Percentiles rank a stretch among this genome's conserved stretches.
Evolutionary conservation across 2,797 vertebrate species (phyloP).

Genomic region (Phataginus tetradactyla): DNA sequence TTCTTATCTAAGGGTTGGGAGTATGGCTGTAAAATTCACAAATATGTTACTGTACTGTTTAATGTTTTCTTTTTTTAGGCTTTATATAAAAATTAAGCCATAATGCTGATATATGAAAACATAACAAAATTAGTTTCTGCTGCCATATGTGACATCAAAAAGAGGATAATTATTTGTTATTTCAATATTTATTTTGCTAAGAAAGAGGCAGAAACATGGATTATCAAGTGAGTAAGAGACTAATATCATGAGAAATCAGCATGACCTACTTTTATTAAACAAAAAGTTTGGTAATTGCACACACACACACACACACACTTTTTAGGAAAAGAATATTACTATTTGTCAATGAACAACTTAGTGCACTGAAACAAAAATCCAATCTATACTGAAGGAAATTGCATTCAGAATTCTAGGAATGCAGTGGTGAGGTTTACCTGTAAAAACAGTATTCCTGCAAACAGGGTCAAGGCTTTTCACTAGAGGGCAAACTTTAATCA

Average conservation of each 20-base stretch:
- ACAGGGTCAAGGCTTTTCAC: neutral
- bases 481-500: conserved; percentile 39
- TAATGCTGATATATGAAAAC: neutral
- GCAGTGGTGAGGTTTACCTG: neutral
- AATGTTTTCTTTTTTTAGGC: conserved; percentile 52
- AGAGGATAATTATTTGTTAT: neutral
- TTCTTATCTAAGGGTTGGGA: conserved; percentile 38
- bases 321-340: neutral
- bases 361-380: neutral
- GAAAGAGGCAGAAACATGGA: neutral
- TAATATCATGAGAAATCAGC: neutral
- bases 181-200: conserved; percentile 10
- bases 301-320: neutral
- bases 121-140: conserved; percentile 42
- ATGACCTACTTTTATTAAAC: neutral
- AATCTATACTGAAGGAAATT: neutral
- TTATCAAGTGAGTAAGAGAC: neutral
- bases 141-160: neutral
- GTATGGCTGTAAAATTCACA: conserved; percentile 51
- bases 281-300: neutral
- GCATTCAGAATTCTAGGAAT: neutral
- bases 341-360: neutral
- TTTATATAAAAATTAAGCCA: conserved; percentile 45
- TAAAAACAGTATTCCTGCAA: neutral
- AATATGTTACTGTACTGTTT: conserved; percentile 32